phyloP scores from a whole-genome alignment of 2,797 vertebrate species.

The Eulemur coronatus region DNA sequence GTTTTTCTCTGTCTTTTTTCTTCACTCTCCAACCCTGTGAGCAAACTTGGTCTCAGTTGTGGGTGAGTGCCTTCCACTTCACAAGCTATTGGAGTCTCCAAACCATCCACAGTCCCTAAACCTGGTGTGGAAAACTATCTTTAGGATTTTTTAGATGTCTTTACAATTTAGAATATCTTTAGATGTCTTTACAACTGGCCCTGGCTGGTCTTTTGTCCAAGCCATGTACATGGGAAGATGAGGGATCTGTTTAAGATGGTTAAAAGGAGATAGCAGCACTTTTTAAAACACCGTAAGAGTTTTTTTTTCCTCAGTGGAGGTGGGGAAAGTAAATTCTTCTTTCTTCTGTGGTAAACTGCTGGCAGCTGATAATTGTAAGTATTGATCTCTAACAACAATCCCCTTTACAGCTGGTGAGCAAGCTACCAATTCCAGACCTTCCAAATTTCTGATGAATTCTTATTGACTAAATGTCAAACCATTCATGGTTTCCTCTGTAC shows the following conservation, averaged over 20 bases:
- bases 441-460: not conserved
- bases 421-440: not conserved
- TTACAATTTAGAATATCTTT: too few species aligned
- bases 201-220: not conserved
- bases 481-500: not conserved
- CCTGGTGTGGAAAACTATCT: not conserved
- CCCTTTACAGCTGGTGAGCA: not conserved
- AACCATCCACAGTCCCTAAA: not conserved
- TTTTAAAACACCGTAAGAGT: not conserved
- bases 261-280: not conserved
- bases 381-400: not conserved
- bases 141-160: not conserved
- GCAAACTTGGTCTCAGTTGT: not conserved
- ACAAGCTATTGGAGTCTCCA: not conserved
- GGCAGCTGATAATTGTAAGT: not conserved
- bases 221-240: not conserved
- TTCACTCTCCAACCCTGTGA: not conserved
- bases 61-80: not conserved
- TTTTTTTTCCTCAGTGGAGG: not conserved
- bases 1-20: not conserved
- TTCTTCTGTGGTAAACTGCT: not conserved
- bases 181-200: not conserved
- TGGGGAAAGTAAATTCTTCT: not conserved
- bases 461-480: not conserved
- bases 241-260: not conserved